These are phyloP conservation scores for Copidosoma aretas DNA, from an alignment of 2,888 invertebrate genomes.

Conservation along the genomic window DNA sequence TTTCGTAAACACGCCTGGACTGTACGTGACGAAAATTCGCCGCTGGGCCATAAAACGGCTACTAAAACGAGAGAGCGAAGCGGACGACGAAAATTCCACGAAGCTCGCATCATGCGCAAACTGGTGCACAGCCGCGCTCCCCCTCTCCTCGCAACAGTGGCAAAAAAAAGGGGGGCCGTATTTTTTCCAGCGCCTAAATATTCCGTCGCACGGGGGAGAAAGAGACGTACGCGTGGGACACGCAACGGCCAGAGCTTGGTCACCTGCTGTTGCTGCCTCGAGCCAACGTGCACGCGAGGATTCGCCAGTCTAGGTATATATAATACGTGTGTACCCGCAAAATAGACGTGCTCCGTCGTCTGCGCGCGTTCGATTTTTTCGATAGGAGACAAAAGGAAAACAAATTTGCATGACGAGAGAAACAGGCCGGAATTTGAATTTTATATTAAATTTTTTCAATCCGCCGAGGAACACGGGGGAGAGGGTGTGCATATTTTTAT, in stretches of 20 bases:
- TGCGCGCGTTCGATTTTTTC: too few species aligned
- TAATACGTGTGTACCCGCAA: too few species aligned
- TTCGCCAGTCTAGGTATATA: too few species aligned
- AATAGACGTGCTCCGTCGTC: too few species aligned
- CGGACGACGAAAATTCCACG: slow-evolving; percentile 8
- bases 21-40: slow-evolving; percentile 3
- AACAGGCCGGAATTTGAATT: too few species aligned
- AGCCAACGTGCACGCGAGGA: background rate
- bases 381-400: too few species aligned
- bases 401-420: too few species aligned
- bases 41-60: background rate
- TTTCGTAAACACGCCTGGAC: background rate
- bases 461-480: too few species aligned
- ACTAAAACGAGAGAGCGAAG: background rate
- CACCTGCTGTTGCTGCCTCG: background rate
- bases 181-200: background rate
- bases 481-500: too few species aligned
- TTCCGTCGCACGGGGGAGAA: background rate
- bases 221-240: background rate
- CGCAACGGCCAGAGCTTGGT: background rate
- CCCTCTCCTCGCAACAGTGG: background rate
- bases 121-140: background rate
- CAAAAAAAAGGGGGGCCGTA: background rate
- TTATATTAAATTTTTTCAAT: too few species aligned
- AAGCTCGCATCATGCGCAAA: background rate